Percentiles rank a stretch among this genome's conserved stretches.
These are phyloP conservation scores for Dinomys branickii DNA, from an alignment of 2,113 vertebrate species.

Conservation along the genomic window DNA sequence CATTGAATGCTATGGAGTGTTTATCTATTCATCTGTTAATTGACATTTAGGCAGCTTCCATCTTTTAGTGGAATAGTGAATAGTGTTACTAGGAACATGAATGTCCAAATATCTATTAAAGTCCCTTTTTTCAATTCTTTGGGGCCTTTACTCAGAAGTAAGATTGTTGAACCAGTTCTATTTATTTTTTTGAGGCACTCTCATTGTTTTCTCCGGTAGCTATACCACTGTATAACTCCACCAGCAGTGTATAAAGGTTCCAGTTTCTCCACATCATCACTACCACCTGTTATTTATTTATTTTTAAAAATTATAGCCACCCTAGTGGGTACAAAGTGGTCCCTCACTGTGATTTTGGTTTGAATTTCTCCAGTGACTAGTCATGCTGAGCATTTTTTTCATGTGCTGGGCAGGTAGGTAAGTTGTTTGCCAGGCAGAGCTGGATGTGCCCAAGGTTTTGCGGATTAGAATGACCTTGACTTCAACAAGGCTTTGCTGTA, in stretches of 20 bases:
- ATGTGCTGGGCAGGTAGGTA: background rate
- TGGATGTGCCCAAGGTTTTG: background rate
- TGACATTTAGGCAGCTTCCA: background rate
- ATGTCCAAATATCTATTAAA: background rate
- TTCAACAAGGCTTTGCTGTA: conserved; percentile 53
- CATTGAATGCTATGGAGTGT: background rate
- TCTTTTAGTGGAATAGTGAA: background rate
- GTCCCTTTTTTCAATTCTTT: conserved; percentile 32
- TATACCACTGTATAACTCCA: background rate
- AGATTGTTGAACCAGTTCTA: background rate
- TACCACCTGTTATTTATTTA: conserved; percentile 17
- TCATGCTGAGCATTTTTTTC: background rate
- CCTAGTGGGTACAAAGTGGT: background rate
- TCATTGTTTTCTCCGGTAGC: background rate
- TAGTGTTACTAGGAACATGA: background rate
- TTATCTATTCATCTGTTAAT: background rate
- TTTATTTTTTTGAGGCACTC: conserved; percentile 5
- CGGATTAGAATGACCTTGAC: conserved; percentile 48
- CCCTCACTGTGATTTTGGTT: conserved; percentile 25
- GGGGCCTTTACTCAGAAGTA: background rate
- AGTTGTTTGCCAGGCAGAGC: conserved; percentile 18
- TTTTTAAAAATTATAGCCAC: background rate
- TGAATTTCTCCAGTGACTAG: conserved; percentile 26
- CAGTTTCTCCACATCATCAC: conserved; percentile 11
- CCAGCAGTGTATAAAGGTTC: background rate